Percentiles rank a stretch among this genome's conserved stretches.
Evolutionary conservation across 2,888 invertebrate species (phyloP).

Genomic region (Lasiommata megera): DNA sequence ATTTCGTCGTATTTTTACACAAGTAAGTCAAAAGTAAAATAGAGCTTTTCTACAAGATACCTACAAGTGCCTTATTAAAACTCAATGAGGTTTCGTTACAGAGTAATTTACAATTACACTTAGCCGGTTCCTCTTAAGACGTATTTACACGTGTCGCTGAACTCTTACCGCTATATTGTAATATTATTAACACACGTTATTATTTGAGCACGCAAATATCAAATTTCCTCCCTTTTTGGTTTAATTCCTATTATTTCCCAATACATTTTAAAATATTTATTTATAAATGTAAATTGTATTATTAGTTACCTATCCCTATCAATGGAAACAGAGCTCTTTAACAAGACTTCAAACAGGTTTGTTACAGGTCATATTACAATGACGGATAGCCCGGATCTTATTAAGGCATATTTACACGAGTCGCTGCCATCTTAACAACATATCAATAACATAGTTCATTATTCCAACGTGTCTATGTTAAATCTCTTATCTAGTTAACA

Average conservation of each 20-base stretch:
- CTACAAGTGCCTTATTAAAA: background rate
- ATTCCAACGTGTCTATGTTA: too few relatives aligned
- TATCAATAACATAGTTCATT: too few relatives aligned
- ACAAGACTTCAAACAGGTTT: background rate
- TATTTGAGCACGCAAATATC: too few relatives aligned
- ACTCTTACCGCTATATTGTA: conserved; percentile 11
- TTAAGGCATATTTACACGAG: too few relatives aligned
- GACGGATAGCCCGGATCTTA: conserved; percentile 6
- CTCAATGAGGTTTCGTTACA: conserved; percentile 3
- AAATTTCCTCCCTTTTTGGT: too few relatives aligned
- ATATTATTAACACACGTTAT: conserved; percentile 14
- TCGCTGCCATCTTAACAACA: conserved; percentile 4
- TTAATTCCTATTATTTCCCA: too few relatives aligned
- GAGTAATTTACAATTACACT: conserved; percentile 12
- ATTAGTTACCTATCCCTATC: too few relatives aligned
- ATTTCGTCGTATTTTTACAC: too few relatives aligned
- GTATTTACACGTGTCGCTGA: conserved; percentile 8
- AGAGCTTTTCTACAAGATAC: background rate
- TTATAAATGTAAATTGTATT: too few relatives aligned
- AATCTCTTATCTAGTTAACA: too few relatives aligned
- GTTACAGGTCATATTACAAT: conserved; percentile 8
- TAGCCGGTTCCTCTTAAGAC: conserved; percentile 5
- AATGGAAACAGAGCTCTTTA: background rate
- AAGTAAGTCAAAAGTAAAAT: background rate
- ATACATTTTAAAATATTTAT: too few relatives aligned